Evolutionary conservation across 2,888 invertebrate species (phyloP).

Genomic region (Mythimna ferrago): DNA sequence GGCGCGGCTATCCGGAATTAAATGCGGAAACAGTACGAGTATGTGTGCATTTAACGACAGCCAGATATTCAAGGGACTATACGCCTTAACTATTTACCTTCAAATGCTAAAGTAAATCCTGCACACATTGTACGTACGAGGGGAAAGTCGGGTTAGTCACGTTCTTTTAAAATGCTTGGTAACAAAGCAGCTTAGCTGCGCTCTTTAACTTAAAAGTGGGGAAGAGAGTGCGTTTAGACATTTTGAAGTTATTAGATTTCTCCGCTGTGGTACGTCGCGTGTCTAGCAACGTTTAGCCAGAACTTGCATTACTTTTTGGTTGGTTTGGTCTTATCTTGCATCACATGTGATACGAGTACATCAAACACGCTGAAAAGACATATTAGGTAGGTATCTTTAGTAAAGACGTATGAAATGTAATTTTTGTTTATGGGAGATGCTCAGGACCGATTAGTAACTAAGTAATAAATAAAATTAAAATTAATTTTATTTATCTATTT

Average conservation of each 20-base stretch:
- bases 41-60: too few relatives aligned
- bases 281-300: neutral
- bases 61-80: too few relatives aligned
- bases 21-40: too few relatives aligned
- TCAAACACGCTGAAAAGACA: neutral
- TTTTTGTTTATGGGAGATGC: too few relatives aligned
- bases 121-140: slow-evolving; percentile 22
- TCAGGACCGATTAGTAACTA: too few relatives aligned
- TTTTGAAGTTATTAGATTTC: slow-evolving; percentile 7
- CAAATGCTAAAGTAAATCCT: slow-evolving; percentile 33
- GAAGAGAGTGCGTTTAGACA: slow-evolving; percentile 14
- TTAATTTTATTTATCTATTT: too few relatives aligned
- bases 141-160: slow-evolving; percentile 4
- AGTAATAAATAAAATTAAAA: too few relatives aligned
- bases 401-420: too few relatives aligned
- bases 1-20: too few relatives aligned
- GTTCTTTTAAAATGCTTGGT: slow-evolving; percentile 41
- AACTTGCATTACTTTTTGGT: slow-evolving; percentile 7
- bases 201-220: slow-evolving; percentile 12
- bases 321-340: neutral
- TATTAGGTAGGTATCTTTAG: neutral
- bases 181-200: neutral
- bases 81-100: slow-evolving; percentile 38
- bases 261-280: neutral
- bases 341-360: neutral